Evolutionary conservation across 2,113 vertebrate species (phyloP).

Genomic region (Mionectes macconnelli): DNA sequence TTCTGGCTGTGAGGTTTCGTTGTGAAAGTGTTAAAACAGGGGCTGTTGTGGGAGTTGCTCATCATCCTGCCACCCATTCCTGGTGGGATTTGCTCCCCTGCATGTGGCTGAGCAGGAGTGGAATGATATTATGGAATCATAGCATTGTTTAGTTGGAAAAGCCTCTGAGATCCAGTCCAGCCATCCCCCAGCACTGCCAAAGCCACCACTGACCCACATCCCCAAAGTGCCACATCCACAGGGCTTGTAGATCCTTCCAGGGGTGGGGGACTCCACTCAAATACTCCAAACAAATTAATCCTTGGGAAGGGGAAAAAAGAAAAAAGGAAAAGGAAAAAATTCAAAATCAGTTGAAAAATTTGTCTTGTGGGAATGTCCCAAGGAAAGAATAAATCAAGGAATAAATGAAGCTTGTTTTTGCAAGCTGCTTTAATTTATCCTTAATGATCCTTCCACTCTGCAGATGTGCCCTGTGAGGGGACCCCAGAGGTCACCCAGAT

Average conservation of each 20-base stretch:
- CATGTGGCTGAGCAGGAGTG: not conserved
- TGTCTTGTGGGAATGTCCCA: not conserved
- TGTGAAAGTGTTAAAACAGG: not conserved
- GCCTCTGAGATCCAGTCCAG: not conserved
- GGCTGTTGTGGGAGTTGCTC: not conserved
- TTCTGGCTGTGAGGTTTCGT: not conserved
- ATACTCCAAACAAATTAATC: not conserved
- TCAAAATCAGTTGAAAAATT: not conserved
- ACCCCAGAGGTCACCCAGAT: not conserved
- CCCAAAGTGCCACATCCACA: not conserved
- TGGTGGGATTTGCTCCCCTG: not conserved
- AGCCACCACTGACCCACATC: not conserved
- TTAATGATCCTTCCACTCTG: rapidly evolving
- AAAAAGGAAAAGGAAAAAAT: not conserved
- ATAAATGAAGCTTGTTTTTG: not conserved
- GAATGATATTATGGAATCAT: rapidly evolving
- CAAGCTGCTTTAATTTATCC: not conserved
- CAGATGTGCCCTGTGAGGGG: not conserved
- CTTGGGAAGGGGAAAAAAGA: not conserved
- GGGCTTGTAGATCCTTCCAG: not conserved
- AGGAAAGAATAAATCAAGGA: not conserved
- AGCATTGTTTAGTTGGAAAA: not conserved
- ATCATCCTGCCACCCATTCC: not conserved
- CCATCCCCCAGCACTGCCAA: not conserved
- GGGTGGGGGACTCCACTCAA: not conserved